Conservation (phyloP, 64 coral and sea anemone genomes). For the Cladopsammia gracilis region DNA sequence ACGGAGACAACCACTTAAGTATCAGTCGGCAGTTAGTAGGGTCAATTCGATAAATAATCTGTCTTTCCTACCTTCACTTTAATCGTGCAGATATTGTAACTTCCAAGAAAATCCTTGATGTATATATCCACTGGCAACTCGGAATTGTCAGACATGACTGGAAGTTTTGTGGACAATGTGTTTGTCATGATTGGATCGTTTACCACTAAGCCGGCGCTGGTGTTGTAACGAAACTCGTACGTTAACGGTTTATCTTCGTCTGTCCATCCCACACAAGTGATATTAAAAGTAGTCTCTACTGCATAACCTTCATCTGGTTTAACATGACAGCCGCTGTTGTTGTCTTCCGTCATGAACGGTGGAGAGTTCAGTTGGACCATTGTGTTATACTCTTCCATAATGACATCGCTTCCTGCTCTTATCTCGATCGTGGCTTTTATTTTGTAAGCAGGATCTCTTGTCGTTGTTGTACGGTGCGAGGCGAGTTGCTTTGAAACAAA, state of each 20-base stretch:
- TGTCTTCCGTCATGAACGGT: neutral
- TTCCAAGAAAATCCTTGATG: constrained; percentile 20
- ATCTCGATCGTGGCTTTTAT: neutral
- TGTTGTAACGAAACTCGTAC: constrained; percentile 25
- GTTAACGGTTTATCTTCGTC: constrained; percentile 28
- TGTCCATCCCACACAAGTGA: constrained; percentile 42
- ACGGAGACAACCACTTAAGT: too few relatives aligned
- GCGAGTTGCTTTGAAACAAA: neutral
- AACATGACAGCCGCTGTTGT: constrained; percentile 12
- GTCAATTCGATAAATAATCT: too few relatives aligned
- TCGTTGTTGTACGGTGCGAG: neutral
- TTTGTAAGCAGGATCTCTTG: neutral
- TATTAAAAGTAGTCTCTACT: constrained; percentile 43
- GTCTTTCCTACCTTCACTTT: neutral
- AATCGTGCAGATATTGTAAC: neutral
- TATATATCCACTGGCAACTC: constrained; percentile 8
- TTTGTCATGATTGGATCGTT: neutral
- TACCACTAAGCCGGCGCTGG: constrained; percentile 10
- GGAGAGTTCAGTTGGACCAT: neutral
- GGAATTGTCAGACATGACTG: neutral
- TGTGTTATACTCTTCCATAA: neutral
- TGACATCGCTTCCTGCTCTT: neutral
- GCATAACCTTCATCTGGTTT: constrained; percentile 10
- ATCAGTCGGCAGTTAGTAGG: too few relatives aligned
- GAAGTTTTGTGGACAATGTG: constrained; percentile 18